These are phyloP conservation scores for Heliconius cydno DNA, from an alignment of 2,888 invertebrate genomes.

Conservation along the genomic window DNA sequence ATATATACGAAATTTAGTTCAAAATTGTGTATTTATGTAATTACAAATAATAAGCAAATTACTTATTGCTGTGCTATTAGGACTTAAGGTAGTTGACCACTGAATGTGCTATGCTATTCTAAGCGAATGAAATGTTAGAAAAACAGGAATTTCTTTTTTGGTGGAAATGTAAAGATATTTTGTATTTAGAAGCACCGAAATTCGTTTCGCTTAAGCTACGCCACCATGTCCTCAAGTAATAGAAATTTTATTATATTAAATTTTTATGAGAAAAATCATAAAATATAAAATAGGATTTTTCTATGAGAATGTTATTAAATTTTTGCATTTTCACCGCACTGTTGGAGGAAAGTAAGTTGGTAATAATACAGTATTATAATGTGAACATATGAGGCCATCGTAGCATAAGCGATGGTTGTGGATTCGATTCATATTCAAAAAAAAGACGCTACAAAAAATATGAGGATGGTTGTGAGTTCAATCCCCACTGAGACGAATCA, in stretches of 20 bases:
- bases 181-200: too few relatives aligned
- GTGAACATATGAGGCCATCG: neutral
- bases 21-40: constrained; percentile 3
- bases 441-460: too few relatives aligned
- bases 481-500: too few relatives aligned
- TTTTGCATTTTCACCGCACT: constrained; percentile 3
- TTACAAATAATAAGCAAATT: neutral
- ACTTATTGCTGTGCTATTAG: neutral
- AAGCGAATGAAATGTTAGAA: too few relatives aligned
- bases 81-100: neutral
- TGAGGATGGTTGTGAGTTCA: too few relatives aligned
- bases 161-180: too few relatives aligned
- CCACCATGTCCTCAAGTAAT: neutral
- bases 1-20: neutral
- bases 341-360: constrained; percentile 5
- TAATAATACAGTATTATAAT: neutral
- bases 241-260: neutral
- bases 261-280: neutral
- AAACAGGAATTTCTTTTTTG: too few relatives aligned
- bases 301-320: constrained; percentile 3
- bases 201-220: neutral
- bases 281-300: constrained; percentile 13
- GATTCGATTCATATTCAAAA: neutral
- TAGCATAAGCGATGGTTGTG: neutral
- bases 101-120: neutral